Conservation (phyloP, 2,888 invertebrate species). For the Macrophya annulata region DNA sequence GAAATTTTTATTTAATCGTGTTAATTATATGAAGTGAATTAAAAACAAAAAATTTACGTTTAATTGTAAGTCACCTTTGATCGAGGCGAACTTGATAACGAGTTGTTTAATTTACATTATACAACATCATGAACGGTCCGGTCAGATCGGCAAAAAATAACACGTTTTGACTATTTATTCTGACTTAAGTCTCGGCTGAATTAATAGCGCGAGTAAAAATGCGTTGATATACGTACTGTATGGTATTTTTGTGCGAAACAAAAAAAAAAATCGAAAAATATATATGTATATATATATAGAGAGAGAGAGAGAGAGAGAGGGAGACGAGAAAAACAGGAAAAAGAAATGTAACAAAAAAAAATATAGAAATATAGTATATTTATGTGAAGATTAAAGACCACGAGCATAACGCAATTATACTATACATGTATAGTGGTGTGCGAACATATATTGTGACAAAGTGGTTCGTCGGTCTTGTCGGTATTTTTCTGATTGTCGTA, state of each 20-base stretch:
- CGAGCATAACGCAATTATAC: background rate
- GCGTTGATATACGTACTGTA: background rate
- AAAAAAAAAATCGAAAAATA: background rate
- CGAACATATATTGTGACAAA: constrained; percentile 5
- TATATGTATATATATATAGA: too few species aligned
- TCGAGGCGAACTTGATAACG: background rate
- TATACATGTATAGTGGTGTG: background rate
- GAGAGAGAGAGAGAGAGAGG: too few species aligned
- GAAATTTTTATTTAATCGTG: background rate
- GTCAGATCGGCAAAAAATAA: background rate
- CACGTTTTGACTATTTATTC: background rate
- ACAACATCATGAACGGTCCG: background rate
- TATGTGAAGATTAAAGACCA: background rate
- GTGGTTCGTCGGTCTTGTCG: background rate
- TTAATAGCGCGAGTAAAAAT: background rate
- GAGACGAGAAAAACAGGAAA: background rate
- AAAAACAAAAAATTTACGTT: background rate
- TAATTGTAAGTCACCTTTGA: background rate
- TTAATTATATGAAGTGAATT: background rate
- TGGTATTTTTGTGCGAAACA: background rate
- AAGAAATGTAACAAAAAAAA: background rate
- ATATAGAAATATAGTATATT: background rate
- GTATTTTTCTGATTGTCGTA: background rate
- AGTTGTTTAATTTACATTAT: constrained; percentile 3
- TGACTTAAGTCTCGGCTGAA: background rate